Evolutionary conservation across 2,888 invertebrate species (phyloP), one percentile per base, ranked within the genome.

Genomic region (Campoletis raptor): DNA sequence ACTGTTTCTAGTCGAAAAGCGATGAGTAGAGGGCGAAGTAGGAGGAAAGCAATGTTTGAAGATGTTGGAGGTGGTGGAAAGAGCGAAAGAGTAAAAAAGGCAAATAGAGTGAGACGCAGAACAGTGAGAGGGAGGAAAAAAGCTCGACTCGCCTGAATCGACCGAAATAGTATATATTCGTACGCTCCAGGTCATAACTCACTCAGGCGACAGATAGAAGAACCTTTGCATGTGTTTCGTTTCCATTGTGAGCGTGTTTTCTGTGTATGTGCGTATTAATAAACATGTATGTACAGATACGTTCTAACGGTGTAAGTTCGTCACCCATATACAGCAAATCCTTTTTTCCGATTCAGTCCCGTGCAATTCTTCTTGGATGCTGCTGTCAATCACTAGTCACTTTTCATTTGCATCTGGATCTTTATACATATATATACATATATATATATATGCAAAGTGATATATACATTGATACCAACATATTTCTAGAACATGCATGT

Each of bases 121-220:
- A 24, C 10, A 57, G 52, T 52, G 64, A 82, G 73, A 76, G 79
- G 81, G 73, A 81, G 74, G 80, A 85, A 83, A 69, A 79, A 83
- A 69, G 67, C 77, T 72, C 77, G 86, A 77, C 81, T 85, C 81
- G 77, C 67, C 81, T 78, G 64, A 82, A 86, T 82, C 84, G 84
- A 86, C 86, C 86, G 81, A 86, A 86, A 86, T 86, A 86, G 86
- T 86, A 86, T 82, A 84, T 81, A 84, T 81, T 79, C 78, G 86
- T 86, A 79, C 81, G 77, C 83, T 73, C 83, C 52, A 74, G 81
- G 86, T 86, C 79, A 84, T 86, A 86, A 84, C 81, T 86, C 86
- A 86, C 86, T 73, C 78, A 10, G 69, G 84, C 84, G 86, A 86
- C 86, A 86, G 84, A 84, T 84, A 86, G 69, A 45, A 45, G 36